A percentile compares a stretch with the other conserved stretches of the same genome.
phyloP scores from a whole-genome alignment of 2,113 vertebrate genomes.

The Semicossyphus pulcher region DNA sequence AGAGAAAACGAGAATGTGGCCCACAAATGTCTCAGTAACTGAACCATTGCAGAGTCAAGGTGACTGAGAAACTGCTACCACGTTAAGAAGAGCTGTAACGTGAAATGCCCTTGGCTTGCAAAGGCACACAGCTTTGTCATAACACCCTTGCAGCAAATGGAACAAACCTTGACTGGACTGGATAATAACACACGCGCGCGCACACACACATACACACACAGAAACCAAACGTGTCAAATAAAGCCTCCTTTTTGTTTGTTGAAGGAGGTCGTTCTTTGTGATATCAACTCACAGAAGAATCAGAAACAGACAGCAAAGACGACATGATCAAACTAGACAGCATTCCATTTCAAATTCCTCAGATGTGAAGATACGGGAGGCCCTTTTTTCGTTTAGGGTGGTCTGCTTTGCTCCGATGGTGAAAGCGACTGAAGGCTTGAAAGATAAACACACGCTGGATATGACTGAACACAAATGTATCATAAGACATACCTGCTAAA shows the following conservation, averaged over 20 bases:
- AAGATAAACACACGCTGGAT: slow-evolving; percentile 56
- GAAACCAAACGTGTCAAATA: slow-evolving; percentile 42
- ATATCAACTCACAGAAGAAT: slow-evolving; percentile 29
- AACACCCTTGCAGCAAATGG: slow-evolving; percentile 36
- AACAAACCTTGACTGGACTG: slow-evolving; percentile 56
- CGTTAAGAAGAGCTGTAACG: slow-evolving; percentile 38
- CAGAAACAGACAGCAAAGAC: slow-evolving; percentile 47
- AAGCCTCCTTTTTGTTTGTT: slow-evolving; percentile 54
- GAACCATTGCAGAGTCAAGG: slow-evolving; percentile 50
- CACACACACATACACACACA: slow-evolving; percentile 11
- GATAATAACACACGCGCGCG: slow-evolving; percentile 37
- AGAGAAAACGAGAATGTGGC: slow-evolving; percentile 53
- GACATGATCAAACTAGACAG: slow-evolving; percentile 71
- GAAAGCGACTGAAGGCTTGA: slow-evolving; percentile 17
- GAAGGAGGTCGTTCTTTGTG: slow-evolving; percentile 54
- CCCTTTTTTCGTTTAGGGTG: slow-evolving; percentile 55
- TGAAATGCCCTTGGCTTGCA: slow-evolving; percentile 58
- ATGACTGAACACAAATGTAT: slow-evolving; percentile 50
- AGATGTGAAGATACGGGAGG: slow-evolving; percentile 61
- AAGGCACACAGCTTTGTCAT: slow-evolving; percentile 60
- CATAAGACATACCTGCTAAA: slow-evolving; percentile 59
- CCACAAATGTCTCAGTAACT: slow-evolving; percentile 46
- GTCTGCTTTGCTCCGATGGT: slow-evolving; percentile 38
- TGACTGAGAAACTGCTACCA: slow-evolving; percentile 49
- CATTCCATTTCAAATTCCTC: slow-evolving; percentile 73